Evolutionary conservation across 2,113 vertebrate genomes (phyloP).

Genomic region (Thamnophis sirtalis): DNA sequence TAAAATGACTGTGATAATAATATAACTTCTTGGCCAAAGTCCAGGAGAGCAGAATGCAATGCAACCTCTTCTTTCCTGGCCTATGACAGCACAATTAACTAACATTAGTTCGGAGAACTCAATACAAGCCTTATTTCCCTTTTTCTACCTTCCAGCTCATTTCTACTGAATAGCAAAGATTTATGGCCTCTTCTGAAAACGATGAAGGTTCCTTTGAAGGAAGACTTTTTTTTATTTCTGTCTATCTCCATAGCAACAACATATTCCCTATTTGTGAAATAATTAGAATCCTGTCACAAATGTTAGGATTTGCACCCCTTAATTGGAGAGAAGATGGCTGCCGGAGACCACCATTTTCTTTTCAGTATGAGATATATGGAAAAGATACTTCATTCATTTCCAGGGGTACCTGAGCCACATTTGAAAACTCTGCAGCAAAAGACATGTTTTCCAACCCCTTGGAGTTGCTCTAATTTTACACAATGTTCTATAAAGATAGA

Average conservation of each 20-base stretch:
- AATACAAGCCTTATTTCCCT: neutral
- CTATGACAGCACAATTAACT: slow-evolving; percentile 6
- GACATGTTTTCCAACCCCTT: neutral
- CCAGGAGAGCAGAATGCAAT: neutral
- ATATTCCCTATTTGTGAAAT: neutral
- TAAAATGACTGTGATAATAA: neutral
- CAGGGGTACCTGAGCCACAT: neutral
- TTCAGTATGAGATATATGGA: neutral
- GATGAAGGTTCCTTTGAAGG: neutral
- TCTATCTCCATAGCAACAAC: neutral
- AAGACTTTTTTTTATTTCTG: neutral
- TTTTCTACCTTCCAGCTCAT: neutral
- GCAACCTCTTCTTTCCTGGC: neutral
- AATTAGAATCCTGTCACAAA: neutral
- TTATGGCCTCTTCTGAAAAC: neutral
- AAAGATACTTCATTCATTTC: neutral
- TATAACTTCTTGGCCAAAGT: neutral
- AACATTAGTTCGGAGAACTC: neutral
- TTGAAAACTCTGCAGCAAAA: neutral
- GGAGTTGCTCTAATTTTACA: neutral
- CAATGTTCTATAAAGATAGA: neutral
- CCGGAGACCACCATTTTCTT: neutral
- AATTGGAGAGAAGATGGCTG: neutral
- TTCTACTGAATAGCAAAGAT: neutral
- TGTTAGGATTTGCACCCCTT: neutral